Evolutionary conservation across 2,888 invertebrate genomes (phyloP).

Genomic region (Anoplius nigerrimus): DNA sequence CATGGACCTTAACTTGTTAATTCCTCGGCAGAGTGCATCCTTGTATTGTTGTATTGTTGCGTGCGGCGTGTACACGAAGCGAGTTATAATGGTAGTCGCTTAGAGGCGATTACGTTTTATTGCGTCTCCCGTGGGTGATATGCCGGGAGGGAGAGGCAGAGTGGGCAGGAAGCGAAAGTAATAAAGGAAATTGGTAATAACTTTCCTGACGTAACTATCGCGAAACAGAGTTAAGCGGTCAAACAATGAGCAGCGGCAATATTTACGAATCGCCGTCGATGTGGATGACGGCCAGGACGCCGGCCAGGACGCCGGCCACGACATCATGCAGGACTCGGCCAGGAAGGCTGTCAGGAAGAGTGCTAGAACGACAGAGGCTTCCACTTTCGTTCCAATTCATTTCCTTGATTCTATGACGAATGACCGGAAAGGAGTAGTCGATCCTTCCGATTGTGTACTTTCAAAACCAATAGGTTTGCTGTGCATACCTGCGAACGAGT

Average conservation of each 20-base stretch:
- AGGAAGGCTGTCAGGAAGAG: too few relatives aligned
- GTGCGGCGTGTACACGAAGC: not conserved
- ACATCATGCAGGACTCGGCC: too few relatives aligned
- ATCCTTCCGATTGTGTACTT: too few relatives aligned
- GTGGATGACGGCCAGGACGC: too few relatives aligned
- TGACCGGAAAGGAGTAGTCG: too few relatives aligned
- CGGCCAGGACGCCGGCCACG: too few relatives aligned
- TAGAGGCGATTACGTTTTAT: slow-evolving; percentile 24
- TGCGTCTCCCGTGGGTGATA: slow-evolving; percentile 5
- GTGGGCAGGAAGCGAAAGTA: slow-evolving; percentile 6
- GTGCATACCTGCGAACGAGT: too few relatives aligned
- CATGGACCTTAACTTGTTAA: slow-evolving; percentile 24
- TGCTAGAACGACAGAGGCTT: too few relatives aligned
- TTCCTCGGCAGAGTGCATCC: slow-evolving; percentile 8
- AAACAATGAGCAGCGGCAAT: slow-evolving; percentile 10
- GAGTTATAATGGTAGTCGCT: slow-evolving; percentile 22
- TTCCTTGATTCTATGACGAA: too few relatives aligned
- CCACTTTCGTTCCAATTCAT: too few relatives aligned
- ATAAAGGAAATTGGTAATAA: slow-evolving; percentile 35
- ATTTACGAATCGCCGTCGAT: slow-evolving; percentile 16
- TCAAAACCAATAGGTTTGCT: too few relatives aligned
- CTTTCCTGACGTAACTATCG: slow-evolving; percentile 15
- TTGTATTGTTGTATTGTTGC: not conserved
- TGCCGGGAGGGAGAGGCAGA: not conserved
- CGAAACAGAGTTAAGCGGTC: not conserved